Evolutionary conservation across 2,888 invertebrate genomes (phyloP).

Genomic region (Noctua janthina): DNA sequence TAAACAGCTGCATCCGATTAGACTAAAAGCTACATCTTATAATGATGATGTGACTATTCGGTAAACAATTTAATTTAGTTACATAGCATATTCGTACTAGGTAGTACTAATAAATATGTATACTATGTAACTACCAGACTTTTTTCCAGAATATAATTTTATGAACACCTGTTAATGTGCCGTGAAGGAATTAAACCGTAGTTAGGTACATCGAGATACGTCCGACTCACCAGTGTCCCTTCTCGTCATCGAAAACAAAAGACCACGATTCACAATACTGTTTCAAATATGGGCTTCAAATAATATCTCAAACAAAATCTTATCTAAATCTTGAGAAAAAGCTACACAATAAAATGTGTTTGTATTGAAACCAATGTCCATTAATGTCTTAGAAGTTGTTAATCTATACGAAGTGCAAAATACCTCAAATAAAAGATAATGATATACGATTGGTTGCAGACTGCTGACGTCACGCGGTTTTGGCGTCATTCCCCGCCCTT

Average conservation of each 20-base stretch:
- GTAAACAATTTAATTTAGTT: not conserved
- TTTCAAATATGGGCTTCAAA: not conserved
- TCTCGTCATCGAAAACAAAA: not conserved
- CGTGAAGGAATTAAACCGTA: not conserved
- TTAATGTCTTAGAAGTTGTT: not conserved
- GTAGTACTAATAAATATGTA: too few species aligned
- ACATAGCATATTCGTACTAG: too few species aligned
- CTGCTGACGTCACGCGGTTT: not conserved
- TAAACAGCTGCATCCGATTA: not conserved
- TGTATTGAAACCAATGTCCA: not conserved
- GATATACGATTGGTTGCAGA: not conserved
- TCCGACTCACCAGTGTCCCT: too few species aligned
- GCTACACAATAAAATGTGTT: not conserved
- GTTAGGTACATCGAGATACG: not conserved
- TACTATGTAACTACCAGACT: too few species aligned
- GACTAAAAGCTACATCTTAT: not conserved
- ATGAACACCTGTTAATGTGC: not conserved
- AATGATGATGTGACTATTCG: not conserved
- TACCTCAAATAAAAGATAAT: conserved; percentile 7
- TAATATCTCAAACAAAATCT: not conserved
- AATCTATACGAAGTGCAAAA: not conserved
- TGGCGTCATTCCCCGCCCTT: not conserved
- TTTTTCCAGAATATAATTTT: not conserved
- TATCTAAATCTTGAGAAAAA: not conserved
- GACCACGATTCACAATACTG: not conserved